Percentiles rank a stretch among this genome's conserved stretches.
Evolutionary conservation across 2,113 vertebrate genomes (phyloP).

Genomic region (Platysternon megacephalum): DNA sequence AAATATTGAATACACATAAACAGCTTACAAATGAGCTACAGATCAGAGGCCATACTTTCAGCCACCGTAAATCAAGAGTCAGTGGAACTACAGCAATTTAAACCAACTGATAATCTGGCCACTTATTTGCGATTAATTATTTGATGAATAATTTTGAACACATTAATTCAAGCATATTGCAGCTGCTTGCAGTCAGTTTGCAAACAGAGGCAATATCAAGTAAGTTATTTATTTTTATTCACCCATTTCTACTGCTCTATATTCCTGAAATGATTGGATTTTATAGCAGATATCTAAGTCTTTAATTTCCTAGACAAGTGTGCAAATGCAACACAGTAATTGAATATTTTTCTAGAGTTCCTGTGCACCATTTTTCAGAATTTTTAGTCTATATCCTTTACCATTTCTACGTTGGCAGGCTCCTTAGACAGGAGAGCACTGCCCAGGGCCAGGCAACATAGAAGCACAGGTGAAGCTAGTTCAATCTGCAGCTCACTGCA

Average conservation of each 20-base stretch:
- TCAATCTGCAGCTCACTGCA: not conserved
- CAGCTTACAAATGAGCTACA: not conserved
- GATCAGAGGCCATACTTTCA: not conserved
- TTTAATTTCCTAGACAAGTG: not conserved
- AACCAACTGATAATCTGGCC: not conserved
- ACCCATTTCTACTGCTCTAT: not conserved
- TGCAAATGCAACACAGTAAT: not conserved
- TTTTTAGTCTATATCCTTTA: not conserved
- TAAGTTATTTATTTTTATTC: not conserved
- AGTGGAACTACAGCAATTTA: not conserved
- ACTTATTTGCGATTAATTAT: not conserved
- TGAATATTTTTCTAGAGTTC: not conserved
- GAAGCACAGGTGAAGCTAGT: not conserved
- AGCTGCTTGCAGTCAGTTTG: not conserved
- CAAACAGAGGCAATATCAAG: not conserved
- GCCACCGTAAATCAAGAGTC: not conserved
- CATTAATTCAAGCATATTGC: not conserved
- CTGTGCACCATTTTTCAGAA: not conserved
- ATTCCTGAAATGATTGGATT: not conserved
- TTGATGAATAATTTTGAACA: not conserved
- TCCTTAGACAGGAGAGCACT: not conserved
- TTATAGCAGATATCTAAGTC: not conserved
- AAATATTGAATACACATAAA: not conserved
- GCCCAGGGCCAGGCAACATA: not conserved
- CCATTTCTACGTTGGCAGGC: not conserved